Conservation (phyloP, 2,888 invertebrate genomes). For the Leptinotarsa haldemani region DNA sequence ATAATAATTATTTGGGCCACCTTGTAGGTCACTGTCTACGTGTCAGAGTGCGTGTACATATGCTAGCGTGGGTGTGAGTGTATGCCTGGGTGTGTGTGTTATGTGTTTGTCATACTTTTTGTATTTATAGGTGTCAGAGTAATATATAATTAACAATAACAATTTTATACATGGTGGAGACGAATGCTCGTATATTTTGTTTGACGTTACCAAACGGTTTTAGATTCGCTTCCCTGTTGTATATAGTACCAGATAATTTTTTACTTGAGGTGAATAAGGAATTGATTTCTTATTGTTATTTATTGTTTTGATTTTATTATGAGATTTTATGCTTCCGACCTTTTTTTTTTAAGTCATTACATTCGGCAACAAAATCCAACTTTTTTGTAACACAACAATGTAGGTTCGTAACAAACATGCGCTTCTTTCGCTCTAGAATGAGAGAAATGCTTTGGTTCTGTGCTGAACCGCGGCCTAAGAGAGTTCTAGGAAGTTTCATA, state of each 20-base stretch:
- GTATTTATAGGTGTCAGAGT: conserved; percentile 37
- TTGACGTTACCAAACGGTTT: conserved; percentile 25
- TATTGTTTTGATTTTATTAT: conserved; percentile 16
- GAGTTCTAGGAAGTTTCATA: too few relatives aligned
- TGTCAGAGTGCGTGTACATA: conserved; percentile 31
- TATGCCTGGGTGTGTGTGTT: conserved; percentile 21
- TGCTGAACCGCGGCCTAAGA: too few relatives aligned
- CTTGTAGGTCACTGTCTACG: conserved; percentile 14
- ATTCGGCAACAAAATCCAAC: too few relatives aligned
- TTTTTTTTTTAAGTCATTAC: conserved; percentile 3
- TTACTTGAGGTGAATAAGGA: conserved; percentile 14
- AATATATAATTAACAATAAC: conserved; percentile 37
- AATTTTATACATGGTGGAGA: conserved; percentile 33
- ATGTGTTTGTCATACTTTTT: conserved; percentile 30
- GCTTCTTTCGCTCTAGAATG: too few relatives aligned
- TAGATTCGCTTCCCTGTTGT: conserved; percentile 11
- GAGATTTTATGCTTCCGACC: conserved; percentile 18
- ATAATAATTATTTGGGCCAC: conserved; percentile 17
- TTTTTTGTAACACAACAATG: too few relatives aligned
- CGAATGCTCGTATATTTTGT: conserved; percentile 28
- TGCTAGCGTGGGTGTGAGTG: conserved; percentile 28
- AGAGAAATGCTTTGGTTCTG: too few relatives aligned
- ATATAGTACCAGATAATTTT: conserved; percentile 14
- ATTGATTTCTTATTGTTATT: conserved; percentile 20
- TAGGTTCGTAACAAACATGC: too few relatives aligned